These are phyloP conservation scores for Mesoclemmys tuberculata DNA, from an alignment of 2,113 vertebrate species.

Conservation along the genomic window DNA sequence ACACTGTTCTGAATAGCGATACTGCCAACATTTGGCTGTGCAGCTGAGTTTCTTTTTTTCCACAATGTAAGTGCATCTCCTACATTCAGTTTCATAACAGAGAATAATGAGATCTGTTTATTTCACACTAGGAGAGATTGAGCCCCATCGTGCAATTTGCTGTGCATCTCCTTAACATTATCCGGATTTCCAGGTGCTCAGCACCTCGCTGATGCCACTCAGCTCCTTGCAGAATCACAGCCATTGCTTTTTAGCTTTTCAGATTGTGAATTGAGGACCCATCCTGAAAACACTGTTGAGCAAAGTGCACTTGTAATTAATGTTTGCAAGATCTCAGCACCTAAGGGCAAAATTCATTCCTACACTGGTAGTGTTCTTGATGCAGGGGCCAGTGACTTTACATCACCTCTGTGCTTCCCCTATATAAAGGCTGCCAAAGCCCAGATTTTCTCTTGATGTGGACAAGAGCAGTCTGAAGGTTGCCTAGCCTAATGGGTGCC, in stretches of 20 bases:
- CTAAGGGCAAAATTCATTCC: not conserved
- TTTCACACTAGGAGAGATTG: not conserved
- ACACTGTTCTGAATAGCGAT: not conserved
- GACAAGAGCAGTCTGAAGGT: not conserved
- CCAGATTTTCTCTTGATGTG: accelerated
- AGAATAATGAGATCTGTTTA: not conserved
- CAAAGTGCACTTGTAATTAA: accelerated
- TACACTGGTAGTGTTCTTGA: not conserved
- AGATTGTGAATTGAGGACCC: not conserved
- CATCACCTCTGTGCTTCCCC: not conserved
- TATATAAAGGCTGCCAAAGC: not conserved
- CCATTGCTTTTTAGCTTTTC: not conserved
- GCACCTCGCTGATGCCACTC: not conserved
- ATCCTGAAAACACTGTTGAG: not conserved
- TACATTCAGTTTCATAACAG: not conserved
- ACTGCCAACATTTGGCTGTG: not conserved
- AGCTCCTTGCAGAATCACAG: not conserved
- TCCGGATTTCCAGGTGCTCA: not conserved
- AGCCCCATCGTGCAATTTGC: not conserved
- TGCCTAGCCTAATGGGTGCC: not conserved
- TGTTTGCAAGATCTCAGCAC: not conserved
- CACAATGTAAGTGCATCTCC: not conserved
- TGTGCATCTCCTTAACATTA: not conserved
- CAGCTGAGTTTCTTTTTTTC: not conserved
- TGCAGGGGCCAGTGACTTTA: not conserved